Percentiles rank a stretch among this genome's conserved stretches.
Evolutionary conservation across 2,113 vertebrate species (phyloP).

Genomic region (Chiloscyllium plagiosum): DNA sequence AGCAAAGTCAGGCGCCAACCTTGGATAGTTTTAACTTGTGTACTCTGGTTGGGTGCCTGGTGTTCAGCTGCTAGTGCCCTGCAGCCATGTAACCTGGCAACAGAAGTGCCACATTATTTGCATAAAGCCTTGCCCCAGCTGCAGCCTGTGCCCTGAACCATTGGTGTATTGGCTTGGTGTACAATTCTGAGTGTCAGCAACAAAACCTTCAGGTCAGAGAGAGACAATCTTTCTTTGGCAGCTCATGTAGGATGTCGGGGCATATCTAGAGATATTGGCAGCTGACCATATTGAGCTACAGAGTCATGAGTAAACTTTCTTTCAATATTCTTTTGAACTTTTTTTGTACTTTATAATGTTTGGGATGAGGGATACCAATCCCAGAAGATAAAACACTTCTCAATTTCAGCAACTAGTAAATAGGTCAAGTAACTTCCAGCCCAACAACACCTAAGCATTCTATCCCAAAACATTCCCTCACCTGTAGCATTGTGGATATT

Average conservation of each 20-base stretch:
- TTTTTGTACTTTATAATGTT: background rate
- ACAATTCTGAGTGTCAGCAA: background rate
- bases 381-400: background rate
- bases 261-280: background rate
- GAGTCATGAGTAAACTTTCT: background rate
- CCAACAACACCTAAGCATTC: background rate
- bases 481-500: background rate
- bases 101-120: background rate
- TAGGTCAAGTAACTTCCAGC: background rate
- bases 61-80: background rate
- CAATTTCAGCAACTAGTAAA: background rate
- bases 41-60: background rate
- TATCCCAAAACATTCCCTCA: background rate
- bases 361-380: background rate
- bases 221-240: background rate
- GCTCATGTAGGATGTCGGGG: background rate
- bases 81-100: background rate
- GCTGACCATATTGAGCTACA: background rate
- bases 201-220: background rate
- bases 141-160: conserved; percentile 4
- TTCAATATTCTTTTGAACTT: background rate
- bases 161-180: background rate
- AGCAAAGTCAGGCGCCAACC: background rate
- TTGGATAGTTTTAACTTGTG: background rate
- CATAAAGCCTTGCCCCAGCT: conserved; percentile 6